Conservation (phyloP, 2,113 vertebrate genomes). For the Chelonoidis abingdonii region DNA sequence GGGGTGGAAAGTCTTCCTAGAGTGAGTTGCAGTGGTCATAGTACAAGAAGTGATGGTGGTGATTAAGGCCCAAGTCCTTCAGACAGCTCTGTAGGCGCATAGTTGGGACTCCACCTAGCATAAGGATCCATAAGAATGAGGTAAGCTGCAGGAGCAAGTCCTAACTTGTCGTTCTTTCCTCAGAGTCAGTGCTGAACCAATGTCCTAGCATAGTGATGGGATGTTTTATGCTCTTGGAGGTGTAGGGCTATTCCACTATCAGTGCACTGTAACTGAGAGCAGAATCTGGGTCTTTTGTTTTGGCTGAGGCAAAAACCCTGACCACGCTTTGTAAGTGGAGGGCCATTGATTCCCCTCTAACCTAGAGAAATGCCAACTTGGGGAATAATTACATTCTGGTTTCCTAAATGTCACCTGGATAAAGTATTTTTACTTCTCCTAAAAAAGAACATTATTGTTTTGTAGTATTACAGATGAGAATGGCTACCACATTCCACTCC, state of each 20-base stretch:
- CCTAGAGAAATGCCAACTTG: not conserved
- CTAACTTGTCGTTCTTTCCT: fast-evolving
- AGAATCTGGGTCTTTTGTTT: not conserved
- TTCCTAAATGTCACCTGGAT: not conserved
- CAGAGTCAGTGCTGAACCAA: not conserved
- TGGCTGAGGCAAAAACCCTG: not conserved
- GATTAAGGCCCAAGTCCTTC: not conserved
- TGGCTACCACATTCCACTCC: not conserved
- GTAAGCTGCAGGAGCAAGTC: not conserved
- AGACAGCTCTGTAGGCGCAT: not conserved
- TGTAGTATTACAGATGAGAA: not conserved
- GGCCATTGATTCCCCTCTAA: too few species aligned
- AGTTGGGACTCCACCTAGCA: not conserved
- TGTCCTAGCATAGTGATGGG: not conserved
- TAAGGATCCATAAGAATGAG: not conserved
- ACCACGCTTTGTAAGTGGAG: not conserved
- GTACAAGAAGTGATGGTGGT: not conserved
- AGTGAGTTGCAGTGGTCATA: not conserved
- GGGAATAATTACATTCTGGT: not conserved
- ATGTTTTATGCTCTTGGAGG: not conserved
- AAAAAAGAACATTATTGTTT: not conserved
- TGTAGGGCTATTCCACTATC: not conserved
- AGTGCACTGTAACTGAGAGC: not conserved
- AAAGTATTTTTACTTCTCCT: not conserved
- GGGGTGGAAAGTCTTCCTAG: not conserved